These are phyloP conservation scores for Sebastolobus alascanus DNA, from an alignment of 2,797 vertebrate species.

Conservation along the genomic window DNA sequence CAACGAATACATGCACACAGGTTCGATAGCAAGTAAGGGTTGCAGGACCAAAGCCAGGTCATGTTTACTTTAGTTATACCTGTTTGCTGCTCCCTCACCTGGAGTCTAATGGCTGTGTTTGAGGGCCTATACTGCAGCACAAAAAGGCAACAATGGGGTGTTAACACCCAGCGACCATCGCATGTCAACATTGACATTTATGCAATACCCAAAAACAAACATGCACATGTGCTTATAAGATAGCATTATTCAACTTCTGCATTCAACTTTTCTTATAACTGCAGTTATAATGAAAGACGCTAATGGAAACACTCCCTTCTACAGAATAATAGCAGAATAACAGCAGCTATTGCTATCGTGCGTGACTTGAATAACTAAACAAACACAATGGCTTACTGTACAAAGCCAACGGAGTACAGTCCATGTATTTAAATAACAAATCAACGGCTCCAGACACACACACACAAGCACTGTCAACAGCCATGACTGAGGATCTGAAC, in stretches of 20 bases:
- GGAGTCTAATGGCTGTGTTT: conserved; percentile 7
- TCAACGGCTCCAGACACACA: not conserved
- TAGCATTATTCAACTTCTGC: not conserved
- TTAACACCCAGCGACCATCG: not conserved
- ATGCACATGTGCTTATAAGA: not conserved
- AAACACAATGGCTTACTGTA: not conserved
- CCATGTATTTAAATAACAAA: not conserved
- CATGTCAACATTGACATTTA: not conserved
- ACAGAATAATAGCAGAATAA: not conserved
- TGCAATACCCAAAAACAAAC: not conserved
- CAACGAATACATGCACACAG: not conserved
- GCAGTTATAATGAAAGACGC: not conserved
- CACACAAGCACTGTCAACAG: not conserved
- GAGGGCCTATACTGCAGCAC: conserved; percentile 1
- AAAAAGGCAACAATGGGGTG: conserved; percentile 14
- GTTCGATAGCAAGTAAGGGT: not conserved
- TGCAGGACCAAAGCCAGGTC: conserved; percentile 21
- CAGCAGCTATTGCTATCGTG: not conserved
- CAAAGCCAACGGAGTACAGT: not conserved
- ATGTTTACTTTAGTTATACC: conserved; percentile 40
- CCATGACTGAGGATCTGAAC: not conserved
- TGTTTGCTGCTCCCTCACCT: conserved; percentile 18
- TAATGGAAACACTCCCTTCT: not conserved
- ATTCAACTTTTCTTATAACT: not conserved
- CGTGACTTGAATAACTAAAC: conserved; percentile 2